Base-by-base conservation (phyloP, 1,140 invertebrate species). In the Drosophila athabasca region DNA sequence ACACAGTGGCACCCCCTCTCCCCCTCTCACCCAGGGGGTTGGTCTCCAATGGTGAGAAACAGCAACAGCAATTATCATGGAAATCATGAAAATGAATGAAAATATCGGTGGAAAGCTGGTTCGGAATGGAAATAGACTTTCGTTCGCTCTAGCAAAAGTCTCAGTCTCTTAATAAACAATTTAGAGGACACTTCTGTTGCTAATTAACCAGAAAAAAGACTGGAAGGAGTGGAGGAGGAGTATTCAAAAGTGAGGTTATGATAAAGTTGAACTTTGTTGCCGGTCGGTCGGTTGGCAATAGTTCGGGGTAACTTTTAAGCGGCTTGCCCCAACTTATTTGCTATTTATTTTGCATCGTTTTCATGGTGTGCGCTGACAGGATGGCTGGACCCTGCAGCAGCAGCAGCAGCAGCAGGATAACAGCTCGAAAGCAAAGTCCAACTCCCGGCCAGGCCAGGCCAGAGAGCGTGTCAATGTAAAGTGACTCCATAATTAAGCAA, bases 341-440 rank as follows among this genome's bases (percentile, higher is more conserved):
- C 81, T 80, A 80, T 85, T 84, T 84, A 82, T 82, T 83, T 78
- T 83, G 76, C 73, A 85, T 76, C 81, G 61, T 73, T 84, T 84
- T 73, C 64, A 77, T 69, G 64, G 58, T 51, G 72, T 67, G 60
- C 60, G 26, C 69, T 26, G 59, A 44, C 62, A 43, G 51, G 4
- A 58, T n/a, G 54, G 6, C 26, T 29, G 26, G 6, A 29, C 26
- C 29, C 7, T 31, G 29, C 29, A 31, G 7, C 29, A 29, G 26
- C 26, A 29, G 26, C 29, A 7, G 17, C 17, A 31, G 7, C 31
- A 35, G 31, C 6, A 6, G 29, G 29, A 29, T 29, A 29, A 29
- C 29, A 29, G 29, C 29, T 19, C 17, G 17, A 19, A 19, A 19
- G 17, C 17, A 8, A 61, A 66, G 48, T 60, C 43, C 51, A 11